Base-by-base conservation (phyloP, 2,113 vertebrate genomes). In the Tachycineta bicolor region DNA sequence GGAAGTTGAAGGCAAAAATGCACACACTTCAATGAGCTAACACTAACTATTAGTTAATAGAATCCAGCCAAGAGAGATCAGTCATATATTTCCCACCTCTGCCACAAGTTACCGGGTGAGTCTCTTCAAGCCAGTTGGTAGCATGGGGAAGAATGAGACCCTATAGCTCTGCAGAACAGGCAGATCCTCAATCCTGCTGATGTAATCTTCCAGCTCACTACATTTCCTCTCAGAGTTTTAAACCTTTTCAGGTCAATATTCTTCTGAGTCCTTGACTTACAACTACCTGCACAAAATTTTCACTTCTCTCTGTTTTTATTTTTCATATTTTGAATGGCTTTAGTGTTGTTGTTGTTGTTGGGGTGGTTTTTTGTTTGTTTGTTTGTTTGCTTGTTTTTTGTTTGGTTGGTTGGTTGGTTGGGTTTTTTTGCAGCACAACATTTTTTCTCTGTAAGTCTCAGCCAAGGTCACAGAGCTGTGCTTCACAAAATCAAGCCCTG, bases 381-480 rank as follows among this genome's bases (percentile, higher is more conserved):
- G 37, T 37, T 37, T 37, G 37, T 37, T 37, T n/a, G n/a, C n/a
- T n/a, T n/a, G n/a, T n/a, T n/a, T n/a, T n/a, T n/a, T n/a, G n/a
- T n/a, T n/a, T n/a, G n/a, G n/a, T n/a, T n/a, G n/a, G n/a, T n/a
- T n/a, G n/a, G n/a, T n/a, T n/a, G n/a, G n/a, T n/a, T n/a, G n/a
- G n/a, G n/a, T n/a, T 91, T 93, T 93, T 88, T 82, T 49, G 34
- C 71, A 69, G n/a, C n/a, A 74, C 37, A 90, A 60, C 47, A 84
- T 43, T 50, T 83, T 94, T 94, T 86, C 46, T 79, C 50, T 24
- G 50, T 55, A 90, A 93, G 88, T 43, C 50, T 77, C 21, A 85
- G 63, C 70, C 90, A 86, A 90, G 90, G 92, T 94, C 92, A 94
- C 75, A 90, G 46, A 94, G 67, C 37, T 94, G 70, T 69, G 71